Conservation (phyloP, 2,797 vertebrate species). For the Ispidina picta region DNA sequence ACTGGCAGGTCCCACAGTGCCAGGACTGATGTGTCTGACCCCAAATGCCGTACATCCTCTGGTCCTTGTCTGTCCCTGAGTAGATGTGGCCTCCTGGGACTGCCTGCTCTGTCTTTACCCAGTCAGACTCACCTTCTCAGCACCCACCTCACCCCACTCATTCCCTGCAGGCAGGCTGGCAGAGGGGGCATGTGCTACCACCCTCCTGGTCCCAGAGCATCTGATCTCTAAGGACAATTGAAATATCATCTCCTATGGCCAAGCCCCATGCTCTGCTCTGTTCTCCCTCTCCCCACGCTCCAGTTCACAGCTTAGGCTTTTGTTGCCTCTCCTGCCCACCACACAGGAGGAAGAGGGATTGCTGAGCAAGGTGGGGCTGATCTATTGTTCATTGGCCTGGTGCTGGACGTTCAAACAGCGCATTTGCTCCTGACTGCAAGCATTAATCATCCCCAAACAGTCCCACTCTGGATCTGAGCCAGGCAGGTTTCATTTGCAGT, state of each 20-base stretch:
- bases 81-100: background rate
- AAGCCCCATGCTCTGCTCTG: background rate
- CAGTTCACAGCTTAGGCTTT: background rate
- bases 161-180: background rate
- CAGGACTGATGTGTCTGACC: background rate
- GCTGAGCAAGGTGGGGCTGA: conserved; percentile 63
- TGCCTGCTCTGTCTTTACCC: background rate
- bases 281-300: background rate
- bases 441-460: conserved; percentile 60
- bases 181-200: background rate
- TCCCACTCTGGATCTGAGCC: conserved; percentile 12
- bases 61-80: background rate
- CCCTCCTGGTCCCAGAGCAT: background rate
- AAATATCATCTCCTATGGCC: background rate
- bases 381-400: conserved; percentile 48
- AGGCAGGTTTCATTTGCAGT: conserved; percentile 41
- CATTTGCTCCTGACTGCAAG: conserved; percentile 48
- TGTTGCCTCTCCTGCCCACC: background rate
- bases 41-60: background rate
- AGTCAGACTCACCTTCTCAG: background rate
- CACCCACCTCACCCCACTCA: accelerated
- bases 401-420: conserved; percentile 34
- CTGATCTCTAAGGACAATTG: background rate
- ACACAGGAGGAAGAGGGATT: conserved; percentile 10
- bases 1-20: background rate